phyloP scores from a whole-genome alignment of 2,888 invertebrate species.

The Thelaira solivaga region DNA sequence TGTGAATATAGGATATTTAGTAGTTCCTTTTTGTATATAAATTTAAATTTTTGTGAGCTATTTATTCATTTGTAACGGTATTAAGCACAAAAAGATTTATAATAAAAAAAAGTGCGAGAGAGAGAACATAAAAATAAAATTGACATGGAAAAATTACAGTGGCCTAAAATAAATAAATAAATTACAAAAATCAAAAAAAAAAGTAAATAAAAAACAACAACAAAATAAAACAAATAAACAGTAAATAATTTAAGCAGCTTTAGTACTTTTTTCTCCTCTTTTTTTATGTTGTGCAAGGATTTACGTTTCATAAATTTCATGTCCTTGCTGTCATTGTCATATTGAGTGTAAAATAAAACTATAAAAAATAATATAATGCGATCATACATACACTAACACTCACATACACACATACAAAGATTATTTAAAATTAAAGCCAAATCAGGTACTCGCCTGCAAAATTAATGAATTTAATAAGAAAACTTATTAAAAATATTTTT shows the following conservation, averaged over 20 bases:
- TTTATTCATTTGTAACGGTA: conserved; percentile 46
- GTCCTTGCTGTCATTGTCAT: conserved; percentile 43
- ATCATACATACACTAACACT: not conserved
- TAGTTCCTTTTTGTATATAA: too few species aligned
- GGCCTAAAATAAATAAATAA: conserved; percentile 49
- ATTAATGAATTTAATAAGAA: not conserved
- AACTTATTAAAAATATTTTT: conserved; percentile 26
- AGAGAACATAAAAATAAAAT: too few species aligned
- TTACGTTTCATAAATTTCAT: conserved; percentile 43
- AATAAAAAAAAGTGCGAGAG: conserved; percentile 9
- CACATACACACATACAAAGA: too few species aligned
- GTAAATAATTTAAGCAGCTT: conserved; percentile 34
- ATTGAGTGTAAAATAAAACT: not conserved
- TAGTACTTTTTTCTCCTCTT: too few species aligned
- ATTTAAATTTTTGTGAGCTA: not conserved
- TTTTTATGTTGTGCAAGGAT: conserved; percentile 46
- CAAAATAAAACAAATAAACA: conserved; percentile 7
- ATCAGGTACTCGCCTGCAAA: conserved; percentile 25
- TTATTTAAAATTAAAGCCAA: conserved; percentile 38
- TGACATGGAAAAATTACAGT: conserved; percentile 52
- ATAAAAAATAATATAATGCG: not conserved
- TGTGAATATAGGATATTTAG: too few species aligned
- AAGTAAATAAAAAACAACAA: conserved; percentile 24
- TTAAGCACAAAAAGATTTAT: conserved; percentile 30
- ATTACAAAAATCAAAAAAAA: conserved; percentile 20